Evolutionary conservation across 2,888 invertebrate genomes (phyloP), one percentile per base, ranked within the genome.

Genomic region (Germaria angustata): DNA sequence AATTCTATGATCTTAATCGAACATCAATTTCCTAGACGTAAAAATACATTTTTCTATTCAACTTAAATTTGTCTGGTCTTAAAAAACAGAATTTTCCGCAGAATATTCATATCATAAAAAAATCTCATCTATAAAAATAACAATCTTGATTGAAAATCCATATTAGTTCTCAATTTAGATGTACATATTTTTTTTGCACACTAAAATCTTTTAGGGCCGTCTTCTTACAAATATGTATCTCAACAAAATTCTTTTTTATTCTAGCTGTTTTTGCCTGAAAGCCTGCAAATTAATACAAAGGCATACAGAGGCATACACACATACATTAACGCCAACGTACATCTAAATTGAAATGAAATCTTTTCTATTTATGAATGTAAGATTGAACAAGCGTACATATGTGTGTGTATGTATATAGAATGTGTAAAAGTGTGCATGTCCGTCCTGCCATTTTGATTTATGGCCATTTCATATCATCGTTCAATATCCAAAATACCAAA

Each of bases 361-460:
- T 78, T 68, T 63, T 82, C 41, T 59, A 51, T 36, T 57, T 61
- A 80, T 84, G 78, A 83, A 73, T 79, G 83, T 76, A 68, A 34
- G 41, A 77, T 49, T 49, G 53, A 46, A 63, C 71, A 85, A 83
- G 7, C 53, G 77, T 84, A 71, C 81, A 73, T 81, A 71, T n/a
- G n/a, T n/a, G n/a, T n/a, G n/a, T n/a, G n/a, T n/a, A n/a, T n/a
- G n/a, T n/a, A n/a, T n/a, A n/a, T n/a, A n/a, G n/a, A n/a, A n/a
- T 81, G 82, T 76, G 73, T 71, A 84, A 84, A 85, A 85, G 85
- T 71, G 57, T 69, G 11, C 61, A 75, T 71, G 84, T 87, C 89
- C 87, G 90, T 88, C 90, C 90, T 88, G 89, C 90, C 90, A 90
- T 90, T 90, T 90, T 90, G 90, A 90, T 90, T 90, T 90, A 90